Percentiles rank a stretch among this genome's conserved stretches.
phyloP scores from a whole-genome alignment of 2,888 invertebrate genomes.

The Drosophila siamana region DNA sequence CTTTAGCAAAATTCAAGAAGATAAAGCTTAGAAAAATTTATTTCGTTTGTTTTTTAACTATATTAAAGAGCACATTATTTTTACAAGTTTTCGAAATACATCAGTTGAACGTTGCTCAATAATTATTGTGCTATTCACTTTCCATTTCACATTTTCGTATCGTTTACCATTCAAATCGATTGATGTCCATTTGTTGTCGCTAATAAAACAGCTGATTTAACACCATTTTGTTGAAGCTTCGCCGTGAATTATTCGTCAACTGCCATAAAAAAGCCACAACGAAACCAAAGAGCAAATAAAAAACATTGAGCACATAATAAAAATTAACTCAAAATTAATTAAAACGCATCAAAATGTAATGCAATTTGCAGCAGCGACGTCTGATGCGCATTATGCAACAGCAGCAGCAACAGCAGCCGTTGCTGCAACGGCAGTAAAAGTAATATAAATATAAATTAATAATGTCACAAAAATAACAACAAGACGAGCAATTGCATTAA shows the following conservation, averaged over 20 bases:
- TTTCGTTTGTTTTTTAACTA: no score
- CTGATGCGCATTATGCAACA: constrained; percentile 56
- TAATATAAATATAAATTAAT: constrained; percentile 79
- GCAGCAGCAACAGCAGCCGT: constrained; percentile 41
- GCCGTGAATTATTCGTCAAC: background rate
- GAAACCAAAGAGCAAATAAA: constrained; percentile 2
- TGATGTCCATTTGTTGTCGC: background rate
- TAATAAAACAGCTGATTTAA: constrained; percentile 7
- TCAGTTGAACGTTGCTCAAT: no score
- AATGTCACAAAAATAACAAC: constrained; percentile 65
- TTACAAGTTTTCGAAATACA: no score
- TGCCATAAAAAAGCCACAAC: constrained; percentile 5
- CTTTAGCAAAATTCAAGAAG: no score
- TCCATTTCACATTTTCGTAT: background rate
- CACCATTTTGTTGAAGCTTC: constrained; percentile 2
- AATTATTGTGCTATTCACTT: no score
- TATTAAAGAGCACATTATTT: no score
- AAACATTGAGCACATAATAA: constrained; percentile 21
- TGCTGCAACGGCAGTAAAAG: constrained; percentile 50
- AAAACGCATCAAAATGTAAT: constrained; percentile 80
- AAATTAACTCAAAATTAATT: constrained; percentile 85
- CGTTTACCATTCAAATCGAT: background rate
- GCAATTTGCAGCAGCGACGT: constrained; percentile 56
- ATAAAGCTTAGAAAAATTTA: no score
- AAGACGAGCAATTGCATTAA: constrained; percentile 77